Conservation (phyloP, 2,113 vertebrate genomes). For the Balaeniceps rex region DNA sequence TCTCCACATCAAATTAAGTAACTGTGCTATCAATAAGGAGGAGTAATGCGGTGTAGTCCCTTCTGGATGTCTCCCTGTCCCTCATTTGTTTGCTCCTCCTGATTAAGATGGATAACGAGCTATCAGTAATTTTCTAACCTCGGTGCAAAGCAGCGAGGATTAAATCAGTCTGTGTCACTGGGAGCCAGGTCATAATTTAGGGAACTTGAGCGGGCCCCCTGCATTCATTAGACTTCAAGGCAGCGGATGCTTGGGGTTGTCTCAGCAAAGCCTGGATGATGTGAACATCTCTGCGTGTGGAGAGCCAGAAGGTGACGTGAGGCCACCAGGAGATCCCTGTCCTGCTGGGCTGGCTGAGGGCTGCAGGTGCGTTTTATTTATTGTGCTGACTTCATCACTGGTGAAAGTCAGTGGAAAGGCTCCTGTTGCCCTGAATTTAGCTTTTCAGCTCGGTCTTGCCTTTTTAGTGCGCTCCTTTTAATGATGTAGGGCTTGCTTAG, state of each 20-base stretch:
- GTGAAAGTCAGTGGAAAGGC: neutral
- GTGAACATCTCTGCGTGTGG: neutral
- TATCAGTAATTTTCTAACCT: slow-evolving; percentile 6
- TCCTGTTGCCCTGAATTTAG: neutral
- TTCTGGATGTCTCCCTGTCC: slow-evolving; percentile 23
- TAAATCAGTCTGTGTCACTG: slow-evolving; percentile 24
- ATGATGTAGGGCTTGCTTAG: neutral
- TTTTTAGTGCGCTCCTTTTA: neutral
- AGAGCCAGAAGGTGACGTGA: neutral
- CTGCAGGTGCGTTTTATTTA: neutral
- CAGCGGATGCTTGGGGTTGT: neutral
- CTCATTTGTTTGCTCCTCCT: slow-evolving; percentile 57
- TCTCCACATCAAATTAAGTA: slow-evolving; percentile 60
- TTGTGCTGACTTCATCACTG: neutral
- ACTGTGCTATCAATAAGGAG: slow-evolving; percentile 65
- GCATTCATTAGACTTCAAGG: neutral
- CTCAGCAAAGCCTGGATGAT: neutral
- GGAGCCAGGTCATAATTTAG: neutral
- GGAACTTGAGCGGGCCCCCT: neutral
- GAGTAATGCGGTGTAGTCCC: slow-evolving; percentile 21
- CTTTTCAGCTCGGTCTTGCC: neutral
- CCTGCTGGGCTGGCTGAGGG: neutral
- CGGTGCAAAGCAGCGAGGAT: slow-evolving; percentile 24
- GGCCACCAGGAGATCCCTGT: neutral
- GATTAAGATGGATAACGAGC: slow-evolving; percentile 55